phyloP scores from a whole-genome alignment of 1,140 invertebrate species.

The Brachionus angularis region DNA sequence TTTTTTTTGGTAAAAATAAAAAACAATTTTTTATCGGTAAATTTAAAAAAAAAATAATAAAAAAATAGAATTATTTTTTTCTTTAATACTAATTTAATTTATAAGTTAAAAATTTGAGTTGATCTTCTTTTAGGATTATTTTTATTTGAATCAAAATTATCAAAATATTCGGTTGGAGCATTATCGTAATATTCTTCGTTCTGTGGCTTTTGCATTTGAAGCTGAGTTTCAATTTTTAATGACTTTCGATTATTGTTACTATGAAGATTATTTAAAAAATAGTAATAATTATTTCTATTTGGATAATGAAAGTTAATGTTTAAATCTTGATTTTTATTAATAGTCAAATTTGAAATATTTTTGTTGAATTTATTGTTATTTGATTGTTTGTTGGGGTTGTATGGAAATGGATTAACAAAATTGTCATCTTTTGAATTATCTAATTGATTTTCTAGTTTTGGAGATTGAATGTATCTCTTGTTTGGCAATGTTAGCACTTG shows the following conservation, averaged over 20 bases:
- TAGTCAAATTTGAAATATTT: slow-evolving; percentile 2
- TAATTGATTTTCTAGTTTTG: slow-evolving; percentile 14
- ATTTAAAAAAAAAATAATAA: slow-evolving; percentile 37
- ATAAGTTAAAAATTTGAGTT: slow-evolving; percentile 29
- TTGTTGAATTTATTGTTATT: slow-evolving; percentile 1
- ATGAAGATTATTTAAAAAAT: slow-evolving; percentile 20
- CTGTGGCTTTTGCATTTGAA: too few species aligned
- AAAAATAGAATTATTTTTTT: not conserved
- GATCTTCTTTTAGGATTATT: slow-evolving; percentile 13
- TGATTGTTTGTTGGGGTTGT: not conserved
- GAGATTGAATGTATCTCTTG: slow-evolving; percentile 14
- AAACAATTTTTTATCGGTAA: slow-evolving; percentile 2
- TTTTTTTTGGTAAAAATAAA: slow-evolving; percentile 40
- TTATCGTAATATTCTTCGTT: slow-evolving; percentile 30
- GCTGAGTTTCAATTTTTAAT: slow-evolving; percentile 9
- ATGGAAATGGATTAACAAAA: slow-evolving; percentile 1
- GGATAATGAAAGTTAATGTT: slow-evolving; percentile 29
- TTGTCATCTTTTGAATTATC: not conserved
- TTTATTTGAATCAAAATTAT: not conserved
- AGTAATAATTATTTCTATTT: slow-evolving; percentile 19
- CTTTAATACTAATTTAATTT: slow-evolving; percentile 17
- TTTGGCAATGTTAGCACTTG: slow-evolving; percentile 28
- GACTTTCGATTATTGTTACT: slow-evolving; percentile 1
- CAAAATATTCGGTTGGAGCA: not conserved
- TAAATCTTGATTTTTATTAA: slow-evolving; percentile 32